phyloP scores from a whole-genome alignment of 2,113 vertebrate genomes.

The Anolis carolinensis region DNA sequence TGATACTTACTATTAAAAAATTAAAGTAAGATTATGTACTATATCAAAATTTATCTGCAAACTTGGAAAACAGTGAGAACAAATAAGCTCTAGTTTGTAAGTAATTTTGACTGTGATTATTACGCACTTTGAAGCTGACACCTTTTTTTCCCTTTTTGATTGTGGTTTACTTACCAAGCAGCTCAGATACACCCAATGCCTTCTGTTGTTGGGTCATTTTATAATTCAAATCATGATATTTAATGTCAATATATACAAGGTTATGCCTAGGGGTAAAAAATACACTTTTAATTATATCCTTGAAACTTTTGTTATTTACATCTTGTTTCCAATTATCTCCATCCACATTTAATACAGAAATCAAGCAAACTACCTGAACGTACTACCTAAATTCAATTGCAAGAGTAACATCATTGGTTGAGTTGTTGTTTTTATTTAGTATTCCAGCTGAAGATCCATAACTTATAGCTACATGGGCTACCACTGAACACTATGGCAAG shows the following conservation, averaged over 20 bases:
- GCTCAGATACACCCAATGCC: constrained; percentile 70
- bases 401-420: too few relatives aligned
- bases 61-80: not conserved
- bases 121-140: too few relatives aligned
- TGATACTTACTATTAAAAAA: constrained; percentile 20
- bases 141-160: not conserved
- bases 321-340: not conserved
- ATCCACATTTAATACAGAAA: not conserved
- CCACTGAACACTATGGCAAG: too few relatives aligned
- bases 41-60: too few relatives aligned
- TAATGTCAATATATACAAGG: constrained; percentile 80
- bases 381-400: too few relatives aligned
- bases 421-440: too few relatives aligned
- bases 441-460: too few relatives aligned
- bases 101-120: not conserved
- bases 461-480: too few relatives aligned
- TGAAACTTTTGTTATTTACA: not conserved
- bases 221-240: constrained; percentile 78
- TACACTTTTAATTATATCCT: constrained; percentile 3
- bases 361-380: too few relatives aligned
- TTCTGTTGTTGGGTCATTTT: constrained; percentile 81
- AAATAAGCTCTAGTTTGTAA: too few relatives aligned
- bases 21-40: constrained; percentile 5
- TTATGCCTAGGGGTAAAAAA: constrained; percentile 71
- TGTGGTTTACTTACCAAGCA: constrained; percentile 75